Base-by-base conservation (phyloP, 1,140 invertebrate species). In the Hypothenemus hampei region DNA sequence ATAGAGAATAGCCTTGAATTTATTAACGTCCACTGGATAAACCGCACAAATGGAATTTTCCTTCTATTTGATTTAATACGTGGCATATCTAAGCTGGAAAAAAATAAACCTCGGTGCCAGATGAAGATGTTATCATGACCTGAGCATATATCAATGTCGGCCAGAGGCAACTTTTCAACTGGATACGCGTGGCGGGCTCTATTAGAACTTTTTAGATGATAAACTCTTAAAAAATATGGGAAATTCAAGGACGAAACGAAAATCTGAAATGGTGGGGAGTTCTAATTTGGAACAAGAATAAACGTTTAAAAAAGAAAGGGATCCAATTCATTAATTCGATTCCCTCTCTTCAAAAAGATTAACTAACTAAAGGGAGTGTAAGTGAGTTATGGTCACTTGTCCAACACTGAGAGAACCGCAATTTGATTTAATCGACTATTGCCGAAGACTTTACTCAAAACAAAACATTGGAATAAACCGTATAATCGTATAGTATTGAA, bases 11-110 rank as follows among this genome's bases (percentile, higher is more conserved):
- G 37, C 29, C 16, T 43, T n/a, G 55, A 57, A 57, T 57, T 57
- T 57, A 57, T 57, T 57, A 57, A 57, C 55, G 55, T 57, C 55
- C 48, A 40, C 40, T 44, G 46, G 46, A 57, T 57, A 50, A 57
- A 57, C 39, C 40, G n/a, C 44, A 57, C 55, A 57, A 57, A 57
- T 57, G 55, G 55, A 50, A 18, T 49, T 44, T 46, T 50, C 36
- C 48, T 41, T 47, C 55, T 57, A 51, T 57, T 57, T 57, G 55
- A 57, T 57, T 57, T 57, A 57, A 57, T 57, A 57, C 55, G 55
- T 57, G 55, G 47, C 47, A 57, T 50, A 57, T 57, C 55, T 57
- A 47, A 57, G 55, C 41, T 46, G 55, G 44, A 57, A 57, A 57
- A n/a, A 57, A 57, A 50, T 50, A 57, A 35, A 49, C 46, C 37